Conservation (phyloP, 2,113 vertebrate genomes). For the Rattus norvegicus region DNA sequence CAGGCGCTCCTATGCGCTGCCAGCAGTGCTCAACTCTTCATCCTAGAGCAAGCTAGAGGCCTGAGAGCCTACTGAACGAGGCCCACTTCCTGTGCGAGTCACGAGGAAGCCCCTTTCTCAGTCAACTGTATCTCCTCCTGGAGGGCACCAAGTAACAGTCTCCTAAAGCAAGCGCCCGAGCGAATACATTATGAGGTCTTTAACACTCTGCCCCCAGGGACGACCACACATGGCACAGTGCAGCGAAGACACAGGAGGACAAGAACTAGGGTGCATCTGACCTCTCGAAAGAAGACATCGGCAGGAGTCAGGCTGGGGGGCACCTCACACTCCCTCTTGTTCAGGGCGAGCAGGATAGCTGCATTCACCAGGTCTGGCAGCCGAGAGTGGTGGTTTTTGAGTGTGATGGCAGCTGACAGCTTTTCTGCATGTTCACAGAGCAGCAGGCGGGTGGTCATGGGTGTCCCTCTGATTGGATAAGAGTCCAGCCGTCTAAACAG, state of each 20-base stretch:
- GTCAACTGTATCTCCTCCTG: neutral
- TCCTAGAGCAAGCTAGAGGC: neutral
- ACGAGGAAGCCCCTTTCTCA: neutral
- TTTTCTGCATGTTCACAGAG: slow-evolving; percentile 97
- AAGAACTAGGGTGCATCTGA: slow-evolving; percentile 68
- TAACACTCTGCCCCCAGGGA: neutral
- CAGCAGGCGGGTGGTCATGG: slow-evolving; percentile 92
- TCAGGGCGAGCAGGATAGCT: slow-evolving; percentile 88
- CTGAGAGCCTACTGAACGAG: neutral
- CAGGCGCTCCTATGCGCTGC: neutral
- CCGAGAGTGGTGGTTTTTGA: slow-evolving; percentile 95
- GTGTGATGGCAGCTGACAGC: slow-evolving; percentile 91
- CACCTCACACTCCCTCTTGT: slow-evolving; percentile 86
- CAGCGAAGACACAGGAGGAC: fast-evolving
- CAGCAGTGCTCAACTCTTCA: neutral
- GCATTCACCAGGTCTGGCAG: slow-evolving; percentile 92
- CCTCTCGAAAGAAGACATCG: slow-evolving; percentile 98
- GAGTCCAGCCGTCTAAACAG: slow-evolving; percentile 90
- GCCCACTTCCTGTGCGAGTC: neutral
- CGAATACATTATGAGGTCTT: neutral
- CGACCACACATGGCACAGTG: fast-evolving
- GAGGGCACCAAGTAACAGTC: neutral
- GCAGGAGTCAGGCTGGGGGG: slow-evolving; percentile 92
- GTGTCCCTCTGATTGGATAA: slow-evolving; percentile 85
- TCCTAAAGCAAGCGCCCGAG: neutral